Evolutionary conservation across 2,113 vertebrate species (phyloP).

Genomic region (Thermophis baileyi): DNA sequence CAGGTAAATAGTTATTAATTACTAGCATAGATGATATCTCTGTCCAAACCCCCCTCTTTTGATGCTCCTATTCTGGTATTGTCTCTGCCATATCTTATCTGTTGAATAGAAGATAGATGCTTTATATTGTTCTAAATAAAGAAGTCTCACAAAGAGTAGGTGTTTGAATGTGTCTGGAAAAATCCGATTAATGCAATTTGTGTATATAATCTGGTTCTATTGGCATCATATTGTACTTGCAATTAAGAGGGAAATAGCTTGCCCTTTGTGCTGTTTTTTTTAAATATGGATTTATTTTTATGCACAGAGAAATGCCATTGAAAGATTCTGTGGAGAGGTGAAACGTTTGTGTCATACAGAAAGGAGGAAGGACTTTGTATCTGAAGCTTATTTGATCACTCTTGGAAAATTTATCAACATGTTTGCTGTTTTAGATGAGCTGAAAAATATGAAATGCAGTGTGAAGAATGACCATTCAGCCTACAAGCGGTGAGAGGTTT

Average conservation of each 20-base stretch:
- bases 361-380: slow-evolving; percentile 96
- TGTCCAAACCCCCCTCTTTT: not conserved
- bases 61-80: not conserved
- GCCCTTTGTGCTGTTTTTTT: not conserved
- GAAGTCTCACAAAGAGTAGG: not conserved
- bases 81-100: not conserved
- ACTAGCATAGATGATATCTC: not conserved
- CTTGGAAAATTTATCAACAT: slow-evolving; percentile 99
- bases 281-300: not conserved
- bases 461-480: slow-evolving; percentile 98
- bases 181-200: not conserved
- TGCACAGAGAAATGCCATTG: slow-evolving; percentile 87
- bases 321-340: slow-evolving; percentile 94
- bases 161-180: not conserved
- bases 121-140: not conserved
- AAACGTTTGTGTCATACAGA: slow-evolving; percentile 90
- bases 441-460: slow-evolving; percentile 99
- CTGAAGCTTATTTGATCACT: slow-evolving; percentile 92
- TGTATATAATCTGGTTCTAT: not conserved
- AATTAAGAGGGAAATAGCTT: not conserved
- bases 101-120: not conserved
- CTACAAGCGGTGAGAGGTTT: slow-evolving; percentile 82
- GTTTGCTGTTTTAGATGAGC: slow-evolving; percentile 94
- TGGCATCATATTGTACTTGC: not conserved
- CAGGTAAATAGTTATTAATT: slow-evolving; percentile 69